Evolutionary conservation across 2,113 vertebrate genomes (phyloP).

Genomic region (Tragelaphus buxtoni): DNA sequence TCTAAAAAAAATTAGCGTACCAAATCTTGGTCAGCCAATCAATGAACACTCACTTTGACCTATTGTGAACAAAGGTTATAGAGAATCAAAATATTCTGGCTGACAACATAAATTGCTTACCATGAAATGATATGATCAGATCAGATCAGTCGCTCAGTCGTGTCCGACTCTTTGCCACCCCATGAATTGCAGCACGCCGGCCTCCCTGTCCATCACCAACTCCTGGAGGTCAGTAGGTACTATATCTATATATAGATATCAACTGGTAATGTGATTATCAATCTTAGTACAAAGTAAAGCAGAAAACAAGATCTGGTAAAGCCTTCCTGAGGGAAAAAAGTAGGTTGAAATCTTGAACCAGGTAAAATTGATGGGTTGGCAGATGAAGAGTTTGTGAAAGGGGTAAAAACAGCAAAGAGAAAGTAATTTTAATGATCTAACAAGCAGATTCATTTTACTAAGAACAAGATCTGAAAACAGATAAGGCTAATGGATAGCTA

Average conservation of each 20-base stretch:
- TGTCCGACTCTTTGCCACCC: no score
- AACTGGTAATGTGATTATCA: not conserved
- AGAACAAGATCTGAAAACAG: not conserved
- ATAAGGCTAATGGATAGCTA: not conserved
- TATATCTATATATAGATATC: not conserved
- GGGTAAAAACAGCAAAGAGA: not conserved
- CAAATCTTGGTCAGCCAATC: not conserved
- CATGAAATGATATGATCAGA: not conserved
- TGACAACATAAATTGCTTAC: not conserved
- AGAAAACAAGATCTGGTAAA: not conserved
- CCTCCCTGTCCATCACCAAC: no score
- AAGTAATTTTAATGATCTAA: not conserved
- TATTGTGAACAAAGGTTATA: not conserved
- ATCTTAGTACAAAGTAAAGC: not conserved
- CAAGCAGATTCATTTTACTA: not conserved
- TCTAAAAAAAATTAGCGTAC: not conserved
- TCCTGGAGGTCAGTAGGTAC: no score
- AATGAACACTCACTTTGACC: not conserved
- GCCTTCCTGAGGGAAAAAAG: not conserved
- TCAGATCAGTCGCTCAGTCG: no score
- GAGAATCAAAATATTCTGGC: not conserved
- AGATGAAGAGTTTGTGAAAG: not conserved
- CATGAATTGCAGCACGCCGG: no score
- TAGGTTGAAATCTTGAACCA: not conserved
- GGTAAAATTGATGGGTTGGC: not conserved